Evolutionary conservation across 2,113 vertebrate species (phyloP).

Genomic region (Barnardius zonarius): DNA sequence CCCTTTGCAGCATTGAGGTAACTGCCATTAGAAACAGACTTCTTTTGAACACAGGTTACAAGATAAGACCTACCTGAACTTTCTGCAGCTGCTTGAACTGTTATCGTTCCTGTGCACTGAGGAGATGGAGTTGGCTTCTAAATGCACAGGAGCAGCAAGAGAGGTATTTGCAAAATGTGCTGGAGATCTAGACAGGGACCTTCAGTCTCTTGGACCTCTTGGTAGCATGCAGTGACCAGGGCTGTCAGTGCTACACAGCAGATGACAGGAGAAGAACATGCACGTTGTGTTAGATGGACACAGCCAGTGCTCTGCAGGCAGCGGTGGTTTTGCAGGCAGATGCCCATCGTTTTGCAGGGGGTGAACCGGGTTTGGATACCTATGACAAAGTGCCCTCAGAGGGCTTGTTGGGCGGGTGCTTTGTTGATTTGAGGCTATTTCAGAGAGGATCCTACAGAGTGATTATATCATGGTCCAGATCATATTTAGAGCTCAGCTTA

Average conservation of each 20-base stretch:
- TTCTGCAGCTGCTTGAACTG: neutral
- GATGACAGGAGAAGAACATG: neutral
- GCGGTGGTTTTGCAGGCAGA: neutral
- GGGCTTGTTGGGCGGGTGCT: neutral
- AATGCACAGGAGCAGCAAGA: neutral
- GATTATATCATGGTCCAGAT: neutral
- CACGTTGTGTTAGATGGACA: neutral
- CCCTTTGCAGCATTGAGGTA: neutral
- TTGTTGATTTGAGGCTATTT: neutral
- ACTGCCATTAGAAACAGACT: neutral
- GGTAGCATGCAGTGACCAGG: accelerated
- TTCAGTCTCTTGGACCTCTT: neutral
- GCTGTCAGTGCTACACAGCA: neutral
- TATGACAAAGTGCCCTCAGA: neutral
- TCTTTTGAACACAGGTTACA: neutral
- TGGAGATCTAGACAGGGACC: neutral
- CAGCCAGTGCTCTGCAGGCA: neutral
- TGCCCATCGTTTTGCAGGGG: neutral
- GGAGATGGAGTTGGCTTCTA: neutral
- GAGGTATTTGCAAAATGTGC: neutral
- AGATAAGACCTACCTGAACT: neutral
- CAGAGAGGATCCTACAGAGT: neutral
- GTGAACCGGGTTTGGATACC: neutral
- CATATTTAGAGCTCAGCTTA: neutral
- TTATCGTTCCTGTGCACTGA: neutral